Base-by-base conservation (phyloP, 2,888 invertebrate genomes). In the Caenorhabditis uteleia region DNA sequence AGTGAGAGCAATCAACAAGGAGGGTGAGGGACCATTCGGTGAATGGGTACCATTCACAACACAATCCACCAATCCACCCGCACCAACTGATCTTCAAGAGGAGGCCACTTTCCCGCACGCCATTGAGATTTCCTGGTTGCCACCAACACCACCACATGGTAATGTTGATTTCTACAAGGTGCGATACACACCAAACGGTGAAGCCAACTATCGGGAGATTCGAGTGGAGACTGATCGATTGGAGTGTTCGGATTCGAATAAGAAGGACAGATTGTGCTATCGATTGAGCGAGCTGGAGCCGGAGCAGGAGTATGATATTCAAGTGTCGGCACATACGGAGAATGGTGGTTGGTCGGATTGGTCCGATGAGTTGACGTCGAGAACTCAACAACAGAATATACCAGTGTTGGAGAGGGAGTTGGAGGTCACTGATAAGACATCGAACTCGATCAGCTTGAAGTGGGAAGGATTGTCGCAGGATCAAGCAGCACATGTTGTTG, bases 291-390 rank as follows among this genome's bases (percentile, higher is more conserved):
- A 80, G 29, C 61, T 83, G 51, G 81, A 83, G 50, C 80, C 83
- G 8, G 81, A 83, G 44, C 72, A 77, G 58, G 78, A 77, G 34
- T 83, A 83, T 68, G 75, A 76, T 31, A 80, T 83, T 36, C 80
- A 82, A 49, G 74, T 70, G 6, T 74, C 80, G 5, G 82, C 82
- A 31, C 77, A 84, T 48, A 82, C 81, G 14, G 77, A 79, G 55
- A 71, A 75, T 39, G 83, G 82, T 14, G 82, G 79, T 40, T 84
- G 82, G 82, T 78, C 79, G 27, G 80, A 80, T 3, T 83, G 80
- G 80, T 78, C 78, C 14, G 80, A 79, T 34, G 64, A 78, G 8
- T 65, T 82, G 23, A 68, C 69, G n/a, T 75, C 77, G 18, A 66
- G 70, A 39, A 81, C 78, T 16, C 62, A 77, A 34, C 68, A 77